phyloP scores from a whole-genome alignment of 2,797 vertebrate genomes.

The Crypturellus tataupa region DNA sequence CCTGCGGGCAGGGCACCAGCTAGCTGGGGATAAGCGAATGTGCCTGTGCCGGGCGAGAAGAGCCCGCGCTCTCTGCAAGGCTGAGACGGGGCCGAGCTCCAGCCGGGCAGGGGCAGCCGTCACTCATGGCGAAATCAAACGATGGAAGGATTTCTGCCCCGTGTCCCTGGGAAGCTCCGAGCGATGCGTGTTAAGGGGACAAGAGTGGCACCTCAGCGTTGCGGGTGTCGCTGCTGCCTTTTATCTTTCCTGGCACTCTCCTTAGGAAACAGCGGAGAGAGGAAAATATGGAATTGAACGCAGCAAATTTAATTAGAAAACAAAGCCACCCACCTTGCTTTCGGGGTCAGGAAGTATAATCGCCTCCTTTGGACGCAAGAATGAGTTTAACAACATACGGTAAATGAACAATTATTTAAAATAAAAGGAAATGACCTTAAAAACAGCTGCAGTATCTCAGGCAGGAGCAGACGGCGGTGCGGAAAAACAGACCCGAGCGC shows the following conservation, averaged over 20 bases:
- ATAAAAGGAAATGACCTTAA: conserved; percentile 77
- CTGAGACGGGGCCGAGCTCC: not conserved
- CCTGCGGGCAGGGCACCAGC: not conserved
- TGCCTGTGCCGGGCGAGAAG: not conserved
- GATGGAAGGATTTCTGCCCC: conserved; percentile 28
- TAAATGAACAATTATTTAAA: conserved; percentile 76
- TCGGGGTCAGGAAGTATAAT: conserved; percentile 76
- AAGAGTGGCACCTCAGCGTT: conserved; percentile 23
- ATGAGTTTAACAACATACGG: conserved; percentile 69
- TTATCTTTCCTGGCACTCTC: conserved; percentile 57
- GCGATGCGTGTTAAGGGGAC: not conserved
- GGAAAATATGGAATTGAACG: conserved; percentile 67
- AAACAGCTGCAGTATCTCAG: conserved; percentile 55
- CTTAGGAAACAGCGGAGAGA: conserved; percentile 65
- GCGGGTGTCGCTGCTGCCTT: conserved; percentile 28
- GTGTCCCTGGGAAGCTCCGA: conserved; percentile 21
- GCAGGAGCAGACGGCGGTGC: conserved; percentile 31
- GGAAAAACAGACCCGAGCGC: conserved; percentile 3
- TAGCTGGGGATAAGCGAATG: not conserved
- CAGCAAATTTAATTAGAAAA: conserved; percentile 72
- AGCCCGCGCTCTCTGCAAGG: not conserved
- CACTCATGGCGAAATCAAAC: conserved; percentile 37
- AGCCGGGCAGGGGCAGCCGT: not conserved
- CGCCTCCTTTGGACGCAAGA: conserved; percentile 76
- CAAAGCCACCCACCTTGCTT: conserved; percentile 81